Evolutionary conservation across 2,888 invertebrate species (phyloP).

Genomic region (Carabus problematicus): DNA sequence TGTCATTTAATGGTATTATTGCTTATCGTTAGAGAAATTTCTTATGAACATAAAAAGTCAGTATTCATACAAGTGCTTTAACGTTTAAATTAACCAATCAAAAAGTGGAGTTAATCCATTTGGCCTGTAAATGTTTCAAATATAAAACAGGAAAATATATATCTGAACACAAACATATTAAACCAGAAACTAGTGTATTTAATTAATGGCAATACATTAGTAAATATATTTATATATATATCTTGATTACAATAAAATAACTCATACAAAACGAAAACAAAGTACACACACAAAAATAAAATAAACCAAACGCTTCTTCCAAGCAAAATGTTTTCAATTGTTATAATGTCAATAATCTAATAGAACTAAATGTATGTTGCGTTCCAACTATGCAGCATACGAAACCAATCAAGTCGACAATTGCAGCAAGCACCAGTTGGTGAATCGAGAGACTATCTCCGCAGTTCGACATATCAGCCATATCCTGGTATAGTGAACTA

Average conservation of each 20-base stretch:
- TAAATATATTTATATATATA: not conserved
- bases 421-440: too few relatives aligned
- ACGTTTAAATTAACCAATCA: too few relatives aligned
- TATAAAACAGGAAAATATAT: not conserved
- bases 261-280: slow-evolving; percentile 1
- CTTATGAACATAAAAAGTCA: too few relatives aligned
- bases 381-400: slow-evolving; percentile 23
- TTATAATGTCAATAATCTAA: slow-evolving; percentile 9
- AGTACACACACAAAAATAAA: not conserved
- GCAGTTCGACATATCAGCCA: not conserved
- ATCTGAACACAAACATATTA: slow-evolving; percentile 3
- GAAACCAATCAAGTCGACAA: not conserved
- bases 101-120: not conserved
- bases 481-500: not conserved
- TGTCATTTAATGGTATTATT: too few relatives aligned
- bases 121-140: too few relatives aligned
- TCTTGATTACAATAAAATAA: not conserved
- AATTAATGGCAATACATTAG: slow-evolving; percentile 3
- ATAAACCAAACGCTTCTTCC: not conserved
- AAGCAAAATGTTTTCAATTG: not conserved
- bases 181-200: not conserved
- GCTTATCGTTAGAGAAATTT: too few relatives aligned
- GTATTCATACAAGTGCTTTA: too few relatives aligned
- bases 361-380: slow-evolving; percentile 17
- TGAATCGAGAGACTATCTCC: not conserved